A percentile compares a stretch with the other conserved stretches of the same genome.
Evolutionary conservation across 2,888 invertebrate species (phyloP).

Genomic region (Brachypterus glaber): DNA sequence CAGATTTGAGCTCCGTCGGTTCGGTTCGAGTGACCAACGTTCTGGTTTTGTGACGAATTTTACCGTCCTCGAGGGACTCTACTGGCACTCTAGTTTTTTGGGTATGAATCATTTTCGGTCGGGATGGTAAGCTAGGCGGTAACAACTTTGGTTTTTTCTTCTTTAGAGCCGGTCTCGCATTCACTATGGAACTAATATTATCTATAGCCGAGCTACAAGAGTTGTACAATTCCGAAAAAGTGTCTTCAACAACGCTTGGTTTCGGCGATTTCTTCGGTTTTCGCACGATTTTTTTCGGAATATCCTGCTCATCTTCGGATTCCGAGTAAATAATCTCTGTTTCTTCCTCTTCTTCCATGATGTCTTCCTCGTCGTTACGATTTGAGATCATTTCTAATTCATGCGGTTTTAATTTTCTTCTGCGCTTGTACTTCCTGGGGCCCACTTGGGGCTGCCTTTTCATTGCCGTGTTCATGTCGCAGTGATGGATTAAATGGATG

Average conservation of each 20-base stretch:
- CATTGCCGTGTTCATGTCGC: conserved; percentile 75
- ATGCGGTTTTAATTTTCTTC: conserved; percentile 63
- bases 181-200: conserved; percentile 42
- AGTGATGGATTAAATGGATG: conserved; percentile 74
- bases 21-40: conserved; percentile 48
- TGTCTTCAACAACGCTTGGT: conserved; percentile 31
- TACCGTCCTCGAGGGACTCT: conserved; percentile 45
- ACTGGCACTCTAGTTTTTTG: conserved; percentile 51
- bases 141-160: conserved; percentile 34
- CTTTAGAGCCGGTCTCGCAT: conserved; percentile 34
- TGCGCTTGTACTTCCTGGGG: conserved; percentile 66
- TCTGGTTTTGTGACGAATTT: conserved; percentile 47
- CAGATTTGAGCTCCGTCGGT: conserved; percentile 42
- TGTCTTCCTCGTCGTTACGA: conserved; percentile 10
- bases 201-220: conserved; percentile 43
- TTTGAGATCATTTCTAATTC: conserved; percentile 43
- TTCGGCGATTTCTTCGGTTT: conserved; percentile 37
- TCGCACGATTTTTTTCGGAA: conserved; percentile 26
- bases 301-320: conserved; percentile 30
- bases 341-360: conserved; percentile 31
- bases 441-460: conserved; percentile 68
- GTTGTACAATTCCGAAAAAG: conserved; percentile 41
- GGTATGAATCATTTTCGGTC: conserved; percentile 72
- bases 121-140: conserved; percentile 36
- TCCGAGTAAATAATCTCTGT: conserved; percentile 22